phyloP scores from a whole-genome alignment of 2,797 vertebrate genomes.

The Strix occidentalis region DNA sequence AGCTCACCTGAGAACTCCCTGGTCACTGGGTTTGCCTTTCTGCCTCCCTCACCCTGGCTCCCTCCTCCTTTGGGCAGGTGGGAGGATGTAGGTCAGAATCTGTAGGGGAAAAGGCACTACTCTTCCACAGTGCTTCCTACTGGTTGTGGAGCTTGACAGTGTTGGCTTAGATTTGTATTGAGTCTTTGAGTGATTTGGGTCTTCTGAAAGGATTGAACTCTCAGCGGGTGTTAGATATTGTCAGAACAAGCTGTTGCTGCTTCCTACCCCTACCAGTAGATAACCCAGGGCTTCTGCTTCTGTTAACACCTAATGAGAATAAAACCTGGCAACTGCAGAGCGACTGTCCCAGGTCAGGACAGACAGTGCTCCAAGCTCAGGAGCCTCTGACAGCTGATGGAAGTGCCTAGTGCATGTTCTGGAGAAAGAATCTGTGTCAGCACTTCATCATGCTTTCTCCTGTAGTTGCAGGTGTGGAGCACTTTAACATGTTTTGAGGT shows the following conservation, averaged over 20 bases:
- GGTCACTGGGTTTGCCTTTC: neutral
- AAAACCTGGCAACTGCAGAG: neutral
- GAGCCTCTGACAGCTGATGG: neutral
- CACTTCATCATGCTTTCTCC: neutral
- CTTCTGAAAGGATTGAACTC: neutral
- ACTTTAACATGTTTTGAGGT: neutral
- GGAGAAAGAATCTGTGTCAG: neutral
- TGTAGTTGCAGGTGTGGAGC: neutral
- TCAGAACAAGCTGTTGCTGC: neutral
- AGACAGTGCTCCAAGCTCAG: neutral
- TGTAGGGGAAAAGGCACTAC: neutral
- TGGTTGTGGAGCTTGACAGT: neutral
- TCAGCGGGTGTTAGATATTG: neutral
- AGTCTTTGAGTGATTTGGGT: neutral
- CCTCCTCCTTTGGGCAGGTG: neutral
- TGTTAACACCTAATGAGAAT: rapidly evolving
- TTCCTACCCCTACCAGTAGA: neutral
- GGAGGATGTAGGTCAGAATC: neutral
- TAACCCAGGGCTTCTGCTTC: neutral
- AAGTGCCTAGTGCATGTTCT: neutral
- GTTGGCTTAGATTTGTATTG: neutral
- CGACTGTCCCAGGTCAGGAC: neutral
- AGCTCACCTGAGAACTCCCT: neutral
- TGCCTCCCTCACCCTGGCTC: neutral
- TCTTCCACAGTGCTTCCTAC: neutral